A percentile compares a stretch with the other conserved stretches of the same genome.
Conservation (phyloP, 2,113 vertebrate genomes). For the Pelusios castaneus region DNA sequence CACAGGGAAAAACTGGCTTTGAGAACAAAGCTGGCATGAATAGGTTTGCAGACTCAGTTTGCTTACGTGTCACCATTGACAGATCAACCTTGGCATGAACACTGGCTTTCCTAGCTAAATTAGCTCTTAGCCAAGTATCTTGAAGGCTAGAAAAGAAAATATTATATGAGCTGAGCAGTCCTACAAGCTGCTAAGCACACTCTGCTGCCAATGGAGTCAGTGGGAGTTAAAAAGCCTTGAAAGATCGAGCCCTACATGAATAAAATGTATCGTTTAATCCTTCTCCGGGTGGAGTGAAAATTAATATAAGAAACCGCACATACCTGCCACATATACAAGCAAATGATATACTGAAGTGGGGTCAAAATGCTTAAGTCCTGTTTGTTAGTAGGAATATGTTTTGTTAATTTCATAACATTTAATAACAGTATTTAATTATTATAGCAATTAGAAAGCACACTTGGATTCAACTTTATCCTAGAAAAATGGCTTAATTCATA, state of each 20-base stretch:
- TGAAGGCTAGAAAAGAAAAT: conserved; percentile 23
- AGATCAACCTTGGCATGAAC: conserved; percentile 26
- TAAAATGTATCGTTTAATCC: not conserved
- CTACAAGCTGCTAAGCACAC: not conserved
- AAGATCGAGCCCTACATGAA: not conserved
- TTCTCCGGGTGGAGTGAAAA: not conserved
- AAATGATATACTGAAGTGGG: not conserved
- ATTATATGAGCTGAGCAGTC: not conserved
- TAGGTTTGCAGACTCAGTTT: not conserved
- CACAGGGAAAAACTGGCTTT: not conserved
- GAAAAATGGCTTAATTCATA: conserved; percentile 23
- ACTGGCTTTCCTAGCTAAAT: not conserved
- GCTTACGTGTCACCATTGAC: conserved; percentile 34
- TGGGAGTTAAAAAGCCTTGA: not conserved
- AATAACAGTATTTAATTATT: not conserved
- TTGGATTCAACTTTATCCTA: not conserved
- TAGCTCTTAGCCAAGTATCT: conserved; percentile 16
- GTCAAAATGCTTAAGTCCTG: not conserved
- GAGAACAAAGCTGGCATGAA: not conserved
- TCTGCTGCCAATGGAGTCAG: not conserved
- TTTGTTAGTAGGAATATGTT: conserved; percentile 4
- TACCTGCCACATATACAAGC: not conserved
- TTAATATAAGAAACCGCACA: not conserved
- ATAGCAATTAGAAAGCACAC: not conserved
- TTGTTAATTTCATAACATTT: conserved; percentile 1